Base-by-base conservation (phyloP, 2,797 vertebrate genomes). In the Urosaurus nigricauda region DNA sequence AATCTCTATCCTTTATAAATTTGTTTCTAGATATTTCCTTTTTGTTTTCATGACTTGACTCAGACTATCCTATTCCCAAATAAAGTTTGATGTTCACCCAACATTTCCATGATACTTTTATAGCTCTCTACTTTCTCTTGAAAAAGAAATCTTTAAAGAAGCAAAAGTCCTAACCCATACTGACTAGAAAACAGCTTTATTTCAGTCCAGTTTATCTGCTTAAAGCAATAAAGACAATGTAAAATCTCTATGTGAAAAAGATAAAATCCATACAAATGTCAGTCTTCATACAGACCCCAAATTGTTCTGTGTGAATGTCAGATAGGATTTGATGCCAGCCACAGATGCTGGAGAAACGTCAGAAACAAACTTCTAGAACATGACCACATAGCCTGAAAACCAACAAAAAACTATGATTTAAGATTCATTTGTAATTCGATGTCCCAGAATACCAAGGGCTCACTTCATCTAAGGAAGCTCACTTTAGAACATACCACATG, bases 391-490 rank as follows among this genome's bases (percentile, higher is more conserved):
- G 43, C 43, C 5, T 43, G 43, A 43, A 43, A 43, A 43, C 43
- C 5, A 3, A 43, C 43, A 43, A 43, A 43, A 43, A 2, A 43
- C 43, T 43, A 43, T 43, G 68, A 85, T 86, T 16, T 86, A 60
- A 92, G 74, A 63, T 29, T 3, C 56, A 40, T 35, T 29, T 91
- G 53, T 77, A 35, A 21, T 60, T 80, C 83, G 79, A 79, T 90
- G 40, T 3, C 19, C 80, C 90, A 88, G 47, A 88, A 87, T 32
- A 51, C 1, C 81, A n/a, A 32, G 32, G 75, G 92, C 89, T 91
- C 87, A 37, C 77, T 92, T 74, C n/a, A 77, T 77, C 65, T 71
- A 53, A 85, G 77, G 88, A 88, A 73, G 40, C 60, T 80, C 68
- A 85, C 21, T 83, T 87, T 58, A 90, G 47, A 32, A 83, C 26